phyloP scores from a whole-genome alignment of 2,113 vertebrate species.

The Hippopotamus amphibius region DNA sequence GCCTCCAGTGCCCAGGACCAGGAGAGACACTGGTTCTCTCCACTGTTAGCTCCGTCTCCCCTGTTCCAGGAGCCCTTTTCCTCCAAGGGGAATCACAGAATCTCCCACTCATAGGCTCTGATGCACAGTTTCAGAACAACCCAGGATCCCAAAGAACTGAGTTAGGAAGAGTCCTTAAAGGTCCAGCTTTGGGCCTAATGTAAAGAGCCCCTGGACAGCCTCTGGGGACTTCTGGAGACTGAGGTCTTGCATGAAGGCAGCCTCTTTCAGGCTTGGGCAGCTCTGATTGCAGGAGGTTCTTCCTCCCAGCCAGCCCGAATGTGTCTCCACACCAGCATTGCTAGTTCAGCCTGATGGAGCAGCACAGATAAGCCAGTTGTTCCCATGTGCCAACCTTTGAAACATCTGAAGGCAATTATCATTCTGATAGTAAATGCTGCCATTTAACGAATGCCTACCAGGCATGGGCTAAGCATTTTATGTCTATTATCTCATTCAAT shows the following conservation, averaged over 20 bases:
- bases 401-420: conserved; percentile 40
- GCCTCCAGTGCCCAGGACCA: not conserved
- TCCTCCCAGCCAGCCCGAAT: not conserved
- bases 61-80: not conserved
- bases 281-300: not conserved
- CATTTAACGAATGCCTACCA: not conserved
- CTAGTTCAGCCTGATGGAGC: not conserved
- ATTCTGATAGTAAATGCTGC: conserved; percentile 44
- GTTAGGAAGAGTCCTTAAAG: not conserved
- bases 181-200: not conserved
- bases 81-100: not conserved
- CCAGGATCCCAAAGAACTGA: not conserved
- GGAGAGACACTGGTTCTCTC: not conserved
- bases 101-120: not conserved
- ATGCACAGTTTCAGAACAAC: not conserved
- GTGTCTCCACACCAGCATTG: not conserved
- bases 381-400: conserved; percentile 37
- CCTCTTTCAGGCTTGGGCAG: not conserved
- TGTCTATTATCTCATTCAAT: not conserved
- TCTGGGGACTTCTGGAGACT: not conserved
- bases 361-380: not conserved
- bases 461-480: not conserved
- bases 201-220: not conserved
- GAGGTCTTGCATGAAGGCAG: not conserved
- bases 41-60: not conserved